phyloP scores from a whole-genome alignment of 92 coral and sea anemone species.

The Paragorgia papillata region DNA sequence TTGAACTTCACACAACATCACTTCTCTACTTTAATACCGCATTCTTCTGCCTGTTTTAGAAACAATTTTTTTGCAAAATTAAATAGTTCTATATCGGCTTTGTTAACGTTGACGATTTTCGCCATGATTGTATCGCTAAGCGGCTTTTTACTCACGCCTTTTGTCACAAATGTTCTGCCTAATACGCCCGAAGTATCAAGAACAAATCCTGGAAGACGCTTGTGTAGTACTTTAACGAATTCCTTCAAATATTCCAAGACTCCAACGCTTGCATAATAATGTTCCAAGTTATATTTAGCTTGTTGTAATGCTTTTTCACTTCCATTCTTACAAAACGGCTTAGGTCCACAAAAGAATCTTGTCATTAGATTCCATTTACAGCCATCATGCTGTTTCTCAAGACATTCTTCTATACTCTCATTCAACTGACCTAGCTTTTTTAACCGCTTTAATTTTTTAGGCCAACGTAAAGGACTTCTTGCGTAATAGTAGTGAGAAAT shows the following conservation, averaged over 20 bases:
- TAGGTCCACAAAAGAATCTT: slow-evolving; percentile 88
- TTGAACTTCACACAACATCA: no score
- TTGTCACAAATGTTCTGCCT: slow-evolving; percentile 12
- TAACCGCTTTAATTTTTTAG: slow-evolving; percentile 57
- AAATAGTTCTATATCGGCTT: slow-evolving; percentile 79
- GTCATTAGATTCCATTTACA: slow-evolving; percentile 86
- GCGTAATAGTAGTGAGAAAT: slow-evolving; percentile 88
- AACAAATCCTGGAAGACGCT: slow-evolving; percentile 75
- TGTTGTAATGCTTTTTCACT: slow-evolving; percentile 62
- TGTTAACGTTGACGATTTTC: slow-evolving; percentile 61
- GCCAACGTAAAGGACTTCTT: slow-evolving; percentile 67
- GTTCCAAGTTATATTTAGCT: slow-evolving; percentile 76
- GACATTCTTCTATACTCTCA: slow-evolving; percentile 76
- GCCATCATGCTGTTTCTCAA: slow-evolving; percentile 74
- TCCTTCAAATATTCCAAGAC: slow-evolving; percentile 68
- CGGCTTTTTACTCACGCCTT: slow-evolving; percentile 38
- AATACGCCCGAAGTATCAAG: slow-evolving; percentile 21
- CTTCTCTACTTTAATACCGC: slow-evolving; percentile 58
- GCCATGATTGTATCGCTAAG: slow-evolving; percentile 56
- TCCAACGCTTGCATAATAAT: slow-evolving; percentile 79
- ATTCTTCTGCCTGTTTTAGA: slow-evolving; percentile 72
- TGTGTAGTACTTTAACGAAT: slow-evolving; percentile 69
- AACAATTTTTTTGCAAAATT: slow-evolving; percentile 63
- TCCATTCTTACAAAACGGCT: slow-evolving; percentile 71
- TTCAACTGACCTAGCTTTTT: slow-evolving; percentile 63